Percentiles rank a stretch among this genome's conserved stretches.
Conservation (phyloP, 1,140 invertebrate species). For the Pollicipes pollicipes region DNA sequence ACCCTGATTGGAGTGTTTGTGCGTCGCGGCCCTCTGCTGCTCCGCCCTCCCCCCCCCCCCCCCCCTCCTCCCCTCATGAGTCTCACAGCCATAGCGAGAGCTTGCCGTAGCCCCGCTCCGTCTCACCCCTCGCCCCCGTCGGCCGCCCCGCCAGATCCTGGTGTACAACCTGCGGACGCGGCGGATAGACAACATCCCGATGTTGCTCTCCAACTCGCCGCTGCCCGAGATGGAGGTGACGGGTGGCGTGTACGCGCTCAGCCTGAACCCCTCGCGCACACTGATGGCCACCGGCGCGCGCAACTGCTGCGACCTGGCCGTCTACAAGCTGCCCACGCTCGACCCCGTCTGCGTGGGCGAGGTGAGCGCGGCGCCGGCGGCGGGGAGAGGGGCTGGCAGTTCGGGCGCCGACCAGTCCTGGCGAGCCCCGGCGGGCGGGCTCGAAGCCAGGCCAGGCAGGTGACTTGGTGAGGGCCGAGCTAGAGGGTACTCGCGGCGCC, state of each 20-base stretch:
- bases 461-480: slow-evolving; percentile 19
- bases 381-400: slow-evolving; percentile 88
- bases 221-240: not conserved
- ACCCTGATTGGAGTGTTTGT: too few species aligned
- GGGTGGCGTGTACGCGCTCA: slow-evolving; percentile 75
- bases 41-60: too few species aligned
- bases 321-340: slow-evolving; percentile 78
- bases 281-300: slow-evolving; percentile 78
- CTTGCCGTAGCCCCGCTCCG: too few species aligned
- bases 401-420: slow-evolving; percentile 85
- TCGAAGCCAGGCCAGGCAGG: slow-evolving; percentile 32
- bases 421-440: slow-evolving; percentile 65
- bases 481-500: too few species aligned
- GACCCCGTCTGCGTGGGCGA: slow-evolving; percentile 91
- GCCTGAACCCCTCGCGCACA: slow-evolving; percentile 81
- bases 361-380: slow-evolving; percentile 75
- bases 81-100: too few species aligned
- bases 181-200: slow-evolving; percentile 8
- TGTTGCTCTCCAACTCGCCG: not conserved
- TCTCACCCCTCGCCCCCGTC: too few species aligned
- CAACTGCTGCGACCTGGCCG: slow-evolving; percentile 80
- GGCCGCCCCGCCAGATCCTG: slow-evolving; percentile 1
- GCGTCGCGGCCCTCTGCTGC: too few species aligned
- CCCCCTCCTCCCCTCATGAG: too few species aligned
- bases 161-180: slow-evolving; percentile 5